A percentile compares a stretch with the other conserved stretches of the same genome.
Evolutionary conservation across 2,888 invertebrate genomes (phyloP).

Genomic region (Siphlonurus alternatus): DNA sequence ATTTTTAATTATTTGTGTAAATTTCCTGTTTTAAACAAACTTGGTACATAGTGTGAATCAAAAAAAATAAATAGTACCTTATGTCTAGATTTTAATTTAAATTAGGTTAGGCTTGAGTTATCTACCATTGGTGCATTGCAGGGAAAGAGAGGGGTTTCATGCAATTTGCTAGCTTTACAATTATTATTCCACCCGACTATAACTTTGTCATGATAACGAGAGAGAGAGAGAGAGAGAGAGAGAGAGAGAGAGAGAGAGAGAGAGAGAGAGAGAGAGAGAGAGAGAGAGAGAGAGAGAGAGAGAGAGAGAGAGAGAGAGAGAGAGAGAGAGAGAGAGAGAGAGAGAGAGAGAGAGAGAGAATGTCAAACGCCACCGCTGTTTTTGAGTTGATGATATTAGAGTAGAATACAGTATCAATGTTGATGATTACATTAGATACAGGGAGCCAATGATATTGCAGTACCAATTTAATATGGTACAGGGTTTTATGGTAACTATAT

Average conservation of each 20-base stretch:
- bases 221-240: background rate
- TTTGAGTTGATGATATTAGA: background rate
- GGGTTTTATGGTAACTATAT: too few species aligned
- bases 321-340: background rate
- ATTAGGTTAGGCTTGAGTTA: too few species aligned
- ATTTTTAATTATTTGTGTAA: too few species aligned
- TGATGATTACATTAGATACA: too few species aligned
- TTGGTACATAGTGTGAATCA: too few species aligned
- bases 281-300: background rate
- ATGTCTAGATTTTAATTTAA: too few species aligned
- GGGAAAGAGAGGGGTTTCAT: background rate
- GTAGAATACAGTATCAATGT: background rate
- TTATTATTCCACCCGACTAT: background rate
- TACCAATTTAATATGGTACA: too few species aligned
- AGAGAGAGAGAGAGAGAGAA: background rate
- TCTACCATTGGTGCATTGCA: background rate
- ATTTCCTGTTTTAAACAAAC: too few species aligned
- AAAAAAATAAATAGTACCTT: too few species aligned
- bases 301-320: background rate
- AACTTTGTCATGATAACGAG: background rate
- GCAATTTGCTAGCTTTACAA: background rate
- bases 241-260: background rate
- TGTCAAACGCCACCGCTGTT: background rate
- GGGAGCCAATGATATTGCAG: too few species aligned
- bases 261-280: background rate